phyloP scores from a whole-genome alignment of 2,113 vertebrate genomes.

The Edolisoma coerulescens region DNA sequence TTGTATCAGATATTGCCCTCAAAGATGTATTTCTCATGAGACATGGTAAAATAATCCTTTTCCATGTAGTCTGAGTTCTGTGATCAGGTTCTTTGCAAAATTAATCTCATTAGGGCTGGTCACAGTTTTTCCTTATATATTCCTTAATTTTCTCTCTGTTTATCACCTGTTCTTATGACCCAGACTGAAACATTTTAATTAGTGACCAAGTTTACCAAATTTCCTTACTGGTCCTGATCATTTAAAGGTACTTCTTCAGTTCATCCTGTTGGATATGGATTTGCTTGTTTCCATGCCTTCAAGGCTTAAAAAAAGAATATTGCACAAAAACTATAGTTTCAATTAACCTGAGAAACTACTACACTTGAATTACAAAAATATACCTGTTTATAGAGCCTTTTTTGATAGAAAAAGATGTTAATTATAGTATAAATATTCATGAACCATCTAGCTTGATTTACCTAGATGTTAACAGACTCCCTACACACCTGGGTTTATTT shows the following conservation, averaged over 20 bases:
- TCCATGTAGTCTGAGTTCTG: neutral
- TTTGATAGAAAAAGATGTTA: neutral
- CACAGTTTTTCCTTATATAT: neutral
- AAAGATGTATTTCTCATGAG: neutral
- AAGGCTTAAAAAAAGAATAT: neutral
- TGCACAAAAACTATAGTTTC: neutral
- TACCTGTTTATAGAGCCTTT: neutral
- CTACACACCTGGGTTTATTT: neutral
- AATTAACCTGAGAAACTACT: neutral
- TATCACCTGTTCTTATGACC: neutral
- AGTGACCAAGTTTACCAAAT: neutral
- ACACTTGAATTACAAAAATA: neutral
- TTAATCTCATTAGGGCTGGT: neutral
- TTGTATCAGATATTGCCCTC: slow-evolving; percentile 15
- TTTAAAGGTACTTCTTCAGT: neutral
- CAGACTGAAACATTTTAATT: neutral
- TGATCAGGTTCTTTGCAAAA: neutral
- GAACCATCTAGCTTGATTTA: neutral
- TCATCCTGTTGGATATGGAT: neutral
- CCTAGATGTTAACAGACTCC: neutral
- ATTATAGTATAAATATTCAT: neutral
- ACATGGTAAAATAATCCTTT: neutral
- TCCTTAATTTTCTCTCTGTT: neutral
- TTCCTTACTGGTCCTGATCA: neutral
- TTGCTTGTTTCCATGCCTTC: neutral